Evolutionary conservation across 2,113 vertebrate species (phyloP), one percentile per base, ranked within the genome.

Genomic region (Labeo catla): DNA sequence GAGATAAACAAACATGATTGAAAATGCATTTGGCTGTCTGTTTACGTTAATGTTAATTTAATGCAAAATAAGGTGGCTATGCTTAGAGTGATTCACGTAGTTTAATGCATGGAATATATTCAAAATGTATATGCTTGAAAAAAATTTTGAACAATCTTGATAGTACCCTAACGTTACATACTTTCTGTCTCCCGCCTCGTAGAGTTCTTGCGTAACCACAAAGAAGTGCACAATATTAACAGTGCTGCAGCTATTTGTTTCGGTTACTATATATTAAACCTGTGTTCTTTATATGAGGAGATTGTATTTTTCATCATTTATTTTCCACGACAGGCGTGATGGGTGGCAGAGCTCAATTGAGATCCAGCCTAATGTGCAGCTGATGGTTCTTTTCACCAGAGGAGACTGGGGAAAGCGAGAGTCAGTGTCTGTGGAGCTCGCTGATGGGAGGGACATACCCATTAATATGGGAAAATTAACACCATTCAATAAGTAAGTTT

Each of bases 311-410:
- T 34, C 12, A 66, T 45, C 4, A 39, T 23, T 49, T 59, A 4
- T 86, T 36, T 13, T 63, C 7, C 23, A 19, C 54, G 89, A 83
- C 73, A 43, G 76, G 7, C 10, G 45, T 63, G 49, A 65, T 39
- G 84, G 66, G 12, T 76, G 50, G 8, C 86, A 82, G 34, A 77
- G 23, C 36, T 90, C 73, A 43, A 88, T 93, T 82, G 91, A 90
- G 19, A 90, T 95, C 77, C 93, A 94, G 0, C 3, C 89, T 0
- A 78, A 77, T 39, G 90, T 93, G 85, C 93, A 84, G 4, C 93
- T 94, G 90, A 92, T 95, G 92, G 94, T 95, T 89, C 85, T 95
- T 86, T 95, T 95, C 83, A 93, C 92, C 86, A 91, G 91, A 59
- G 95, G 95, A 0, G 90, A 50, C 59, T 95, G 95, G 94, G 93